Conservation (phyloP, 2,797 vertebrate species). For the Malurus splendens region DNA sequence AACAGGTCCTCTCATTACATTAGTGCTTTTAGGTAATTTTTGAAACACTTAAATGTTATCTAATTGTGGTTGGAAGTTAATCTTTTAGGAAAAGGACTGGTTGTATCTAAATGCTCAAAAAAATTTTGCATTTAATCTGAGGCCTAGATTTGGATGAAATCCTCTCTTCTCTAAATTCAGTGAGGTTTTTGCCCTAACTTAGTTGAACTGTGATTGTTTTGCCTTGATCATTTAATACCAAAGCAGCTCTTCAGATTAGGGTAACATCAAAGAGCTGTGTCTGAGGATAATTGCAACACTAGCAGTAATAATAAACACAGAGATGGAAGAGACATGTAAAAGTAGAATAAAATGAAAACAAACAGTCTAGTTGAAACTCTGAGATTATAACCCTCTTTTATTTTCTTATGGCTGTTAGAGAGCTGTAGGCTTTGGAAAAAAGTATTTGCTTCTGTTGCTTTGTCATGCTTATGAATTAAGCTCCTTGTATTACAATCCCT, state of each 20-base stretch:
- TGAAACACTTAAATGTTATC: not conserved
- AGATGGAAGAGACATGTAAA: not conserved
- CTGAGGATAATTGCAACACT: not conserved
- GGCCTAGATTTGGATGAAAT: not conserved
- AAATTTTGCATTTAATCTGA: not conserved
- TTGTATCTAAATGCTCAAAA: not conserved
- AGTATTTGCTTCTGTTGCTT: not conserved
- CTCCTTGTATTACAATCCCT: not conserved
- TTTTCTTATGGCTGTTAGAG: not conserved
- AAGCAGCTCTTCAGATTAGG: not conserved
- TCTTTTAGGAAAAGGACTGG: not conserved
- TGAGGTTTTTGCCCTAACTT: not conserved
- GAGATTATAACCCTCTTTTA: not conserved
- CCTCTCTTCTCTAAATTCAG: not conserved
- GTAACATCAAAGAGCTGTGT: not conserved
- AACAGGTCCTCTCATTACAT: not conserved
- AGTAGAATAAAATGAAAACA: not conserved
- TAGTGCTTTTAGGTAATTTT: not conserved
- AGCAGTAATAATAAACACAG: not conserved
- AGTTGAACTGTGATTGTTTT: not conserved
- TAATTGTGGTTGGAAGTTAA: not conserved
- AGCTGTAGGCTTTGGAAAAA: not conserved
- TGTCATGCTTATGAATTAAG: not conserved
- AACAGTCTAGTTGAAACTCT: not conserved
- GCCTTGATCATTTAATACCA: not conserved